Base-by-base conservation (phyloP, 2,113 vertebrate genomes). In the Sardina pilchardus region DNA sequence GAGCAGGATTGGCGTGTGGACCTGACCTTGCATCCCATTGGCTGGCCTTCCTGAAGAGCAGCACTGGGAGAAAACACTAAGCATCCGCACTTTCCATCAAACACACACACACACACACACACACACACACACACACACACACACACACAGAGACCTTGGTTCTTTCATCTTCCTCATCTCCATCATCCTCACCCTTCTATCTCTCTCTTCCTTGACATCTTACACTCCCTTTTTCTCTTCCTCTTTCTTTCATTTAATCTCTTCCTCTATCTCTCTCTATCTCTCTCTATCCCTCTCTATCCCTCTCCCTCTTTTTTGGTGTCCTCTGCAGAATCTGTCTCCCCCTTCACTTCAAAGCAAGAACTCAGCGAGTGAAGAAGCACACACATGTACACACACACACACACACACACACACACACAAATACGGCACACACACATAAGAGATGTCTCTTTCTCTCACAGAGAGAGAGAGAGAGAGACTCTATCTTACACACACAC, bases 341-440 rank as follows among this genome's bases (percentile, higher is more conserved):
- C 48, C 81, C 84, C 50, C 48, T 87, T 86, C 78, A 89, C 88
- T 90, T 93, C 87, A 93, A 91, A 93, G 82, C 10, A 85, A 30
- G 24, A 53, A 53, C 16, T 53, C 50, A 1, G 50, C 17, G 3
- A 53, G 50, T 16, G 39, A 19, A 80, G 12, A 53, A 17, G 17
- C 16, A 80, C 30, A 30, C 19, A 80, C 16, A 80, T 3, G 12
- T 4, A 80, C 53, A 24, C 53, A 59, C 53, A 59, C 53, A 56
- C 19, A 56, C 50, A 53, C 50, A 56, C 50, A 56, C 50, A 56
- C 50, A 56, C 50, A 59, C 19, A 59, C 53, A 59, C 21, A 21
- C 53, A 59, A 21, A 6, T 19, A 59, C 53, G 12, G 24, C 17
- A 14, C 6, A 47, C 45, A 47, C 7, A 78, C 39, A 12, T 3